These are phyloP conservation scores for Endomychus coccineus DNA, from an alignment of 2,888 invertebrate genomes.

Conservation along the genomic window DNA sequence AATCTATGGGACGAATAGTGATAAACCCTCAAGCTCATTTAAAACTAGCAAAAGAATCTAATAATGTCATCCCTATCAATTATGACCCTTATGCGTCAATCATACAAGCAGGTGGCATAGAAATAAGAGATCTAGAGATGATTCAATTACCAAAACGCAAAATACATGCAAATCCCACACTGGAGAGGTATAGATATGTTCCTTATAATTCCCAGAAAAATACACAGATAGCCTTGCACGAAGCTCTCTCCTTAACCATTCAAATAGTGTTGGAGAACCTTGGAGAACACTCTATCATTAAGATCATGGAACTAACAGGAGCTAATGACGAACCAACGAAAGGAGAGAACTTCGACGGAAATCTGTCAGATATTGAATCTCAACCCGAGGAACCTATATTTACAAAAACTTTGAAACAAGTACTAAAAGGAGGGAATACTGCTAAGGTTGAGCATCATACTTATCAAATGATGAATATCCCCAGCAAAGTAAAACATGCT, in stretches of 20 bases:
- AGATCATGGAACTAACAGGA: constrained; percentile 1
- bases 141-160: constrained; percentile 60
- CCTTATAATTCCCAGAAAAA: constrained; percentile 35
- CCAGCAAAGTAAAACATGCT: not conserved
- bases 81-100: constrained; percentile 18
- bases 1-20: constrained; percentile 48
- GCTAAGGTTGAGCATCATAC: constrained; percentile 2
- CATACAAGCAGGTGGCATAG: constrained; percentile 62
- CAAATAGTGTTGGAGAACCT: constrained; percentile 20
- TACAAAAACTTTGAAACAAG: not conserved
- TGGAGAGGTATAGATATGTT: constrained; percentile 66
- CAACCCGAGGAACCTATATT: not conserved
- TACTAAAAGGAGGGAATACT: not conserved
- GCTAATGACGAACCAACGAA: not conserved
- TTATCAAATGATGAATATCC: not conserved
- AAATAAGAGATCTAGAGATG: constrained; percentile 65
- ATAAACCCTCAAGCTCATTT: constrained; percentile 41
- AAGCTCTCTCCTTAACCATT: constrained; percentile 7
- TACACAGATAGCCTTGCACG: constrained; percentile 2
- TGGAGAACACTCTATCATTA: not conserved
- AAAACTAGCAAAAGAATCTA: not conserved
- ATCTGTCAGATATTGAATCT: not conserved
- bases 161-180: constrained; percentile 60
- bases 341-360: not conserved
- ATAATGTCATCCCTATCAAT: constrained; percentile 4